Base-by-base conservation (phyloP, 2,797 vertebrate species). In the Rhodeus uyekii region DNA sequence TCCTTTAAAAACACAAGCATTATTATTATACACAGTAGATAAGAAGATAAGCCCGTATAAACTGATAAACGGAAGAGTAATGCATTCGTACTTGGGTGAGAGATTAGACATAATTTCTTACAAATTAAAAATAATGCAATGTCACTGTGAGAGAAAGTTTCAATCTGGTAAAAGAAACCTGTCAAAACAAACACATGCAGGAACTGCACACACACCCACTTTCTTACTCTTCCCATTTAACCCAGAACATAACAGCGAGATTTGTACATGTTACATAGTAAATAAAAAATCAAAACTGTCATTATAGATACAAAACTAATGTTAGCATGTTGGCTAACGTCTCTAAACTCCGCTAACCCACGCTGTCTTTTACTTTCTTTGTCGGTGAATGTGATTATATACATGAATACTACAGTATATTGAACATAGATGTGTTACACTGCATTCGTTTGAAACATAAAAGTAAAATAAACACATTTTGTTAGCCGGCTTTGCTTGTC, bases 261-360 rank as follows among this genome's bases (percentile, higher is more conserved):
- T 36, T 9, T 22, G 2, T 0, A 12, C 2, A n/a, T 71, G 27
- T 69, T 9, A 14, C 0, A 19, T 16, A 8, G 8, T 32, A 44
- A 46, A 29, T 18, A 8, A 10, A n/a, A 8, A 3, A 38, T 13
- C 22, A 13, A 38, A 18, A 13, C 8, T 8, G 5, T 39, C 42
- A 27, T 2, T 32, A 10, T 19, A 22, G 27, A 36, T 53, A n/a
- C 14, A 55, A 61, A 75, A 53, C 24, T 55, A 8, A 58, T 4
- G 46, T 55, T 81, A 81, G 80, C 80, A 75, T 42, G 18, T 24
- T 19, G 34, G 80, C 80, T 81, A 81, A 75, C 61, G 10, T 34
- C 14, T 80, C n/a, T 67, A 60, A 73, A 63, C 68, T 81, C 58
- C 68, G 18, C 42, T 2, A 39, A 13, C 0, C 10, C 18, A 13